Evolutionary conservation across 2,113 vertebrate species (phyloP), one percentile per base, ranked within the genome.

Genomic region (Podilymbus podiceps): DNA sequence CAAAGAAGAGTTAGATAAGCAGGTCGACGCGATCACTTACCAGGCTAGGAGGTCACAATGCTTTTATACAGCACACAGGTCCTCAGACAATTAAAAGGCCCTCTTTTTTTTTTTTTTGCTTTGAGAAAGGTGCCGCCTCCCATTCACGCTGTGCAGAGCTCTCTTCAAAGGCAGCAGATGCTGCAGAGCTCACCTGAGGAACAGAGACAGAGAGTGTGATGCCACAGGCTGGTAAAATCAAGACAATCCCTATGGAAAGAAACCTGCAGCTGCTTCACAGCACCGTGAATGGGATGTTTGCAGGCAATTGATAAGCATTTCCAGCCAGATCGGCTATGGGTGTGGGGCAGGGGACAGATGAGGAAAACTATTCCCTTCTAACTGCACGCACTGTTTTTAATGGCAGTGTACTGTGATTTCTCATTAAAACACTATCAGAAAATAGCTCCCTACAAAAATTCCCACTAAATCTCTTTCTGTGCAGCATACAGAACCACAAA

Each of bases 241-340:
- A 80, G 31, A 38, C 19, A 59, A 20, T 24, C 19, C 38, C 38
- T 62, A 69, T 4, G 1, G 42, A 40, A 62, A 49, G 40, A 56
- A 94, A 69, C 33, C 15, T 76, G 19, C 46, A 58, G 53, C 23
- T 58, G 77, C 63, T 53, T 12, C 42, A 31, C 15, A 95, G 38
- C 55, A 74, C 9, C 8, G 7, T 35, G 25, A 66, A 38, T 9
- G 58, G 56, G 31, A 66, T 42, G 15, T n/a, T 38, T 69, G 8
- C 27, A 77, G 68, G 6, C 81, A 74, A 64, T 2, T 33, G 2
- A 24, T 35, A 71, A 4, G 6, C 6, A 12, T 77, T 84, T 80
- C 55, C 8, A 30, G 20, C 8, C 7, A 33, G 21, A 74, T 21
- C 1, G 0, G 42, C 33, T 35, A 55, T 3, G 25, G 1, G 1